Conservation (phyloP, 2,113 vertebrate genomes). For the Xenopus borealis region DNA sequence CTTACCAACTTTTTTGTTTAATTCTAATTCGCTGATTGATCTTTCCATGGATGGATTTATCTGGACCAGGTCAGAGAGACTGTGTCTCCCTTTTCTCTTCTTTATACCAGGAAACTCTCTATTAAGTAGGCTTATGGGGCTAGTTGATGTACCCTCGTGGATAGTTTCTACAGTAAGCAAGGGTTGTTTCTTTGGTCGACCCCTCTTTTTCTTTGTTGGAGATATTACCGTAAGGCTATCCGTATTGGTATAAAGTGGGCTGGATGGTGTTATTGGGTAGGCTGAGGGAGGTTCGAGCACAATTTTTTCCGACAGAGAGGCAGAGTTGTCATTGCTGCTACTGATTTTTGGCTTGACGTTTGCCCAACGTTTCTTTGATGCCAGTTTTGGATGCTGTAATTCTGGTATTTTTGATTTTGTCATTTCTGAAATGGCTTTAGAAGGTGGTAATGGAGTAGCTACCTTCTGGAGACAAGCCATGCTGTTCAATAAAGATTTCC, state of each 20-base stretch:
- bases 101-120: slow-evolving; percentile 77
- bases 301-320: slow-evolving; percentile 68
- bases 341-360: slow-evolving; percentile 83
- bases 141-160: slow-evolving; percentile 92
- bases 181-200: slow-evolving; percentile 96
- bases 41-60: slow-evolving; percentile 74
- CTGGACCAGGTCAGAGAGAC: slow-evolving; percentile 78
- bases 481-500: slow-evolving; percentile 62
- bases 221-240: slow-evolving; percentile 97
- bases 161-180: slow-evolving; percentile 96
- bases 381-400: slow-evolving; percentile 74
- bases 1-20: slow-evolving; percentile 76
- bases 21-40: slow-evolving; percentile 74
- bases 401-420: slow-evolving; percentile 67
- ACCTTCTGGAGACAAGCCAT: slow-evolving; percentile 73
- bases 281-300: slow-evolving; percentile 92
- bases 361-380: slow-evolving; percentile 84
- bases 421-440: slow-evolving; percentile 54
- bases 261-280: slow-evolving; percentile 93
- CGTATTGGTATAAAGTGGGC: slow-evolving; percentile 95
- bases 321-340: slow-evolving; percentile 66
- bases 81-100: slow-evolving; percentile 81
- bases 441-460: slow-evolving; percentile 59
- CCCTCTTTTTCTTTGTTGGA: slow-evolving; percentile 93
- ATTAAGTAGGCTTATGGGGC: slow-evolving; percentile 85